Percentiles rank a stretch among this genome's conserved stretches.
phyloP scores from a whole-genome alignment of 2,888 invertebrate species.

The Cataglyphis livida region DNA sequence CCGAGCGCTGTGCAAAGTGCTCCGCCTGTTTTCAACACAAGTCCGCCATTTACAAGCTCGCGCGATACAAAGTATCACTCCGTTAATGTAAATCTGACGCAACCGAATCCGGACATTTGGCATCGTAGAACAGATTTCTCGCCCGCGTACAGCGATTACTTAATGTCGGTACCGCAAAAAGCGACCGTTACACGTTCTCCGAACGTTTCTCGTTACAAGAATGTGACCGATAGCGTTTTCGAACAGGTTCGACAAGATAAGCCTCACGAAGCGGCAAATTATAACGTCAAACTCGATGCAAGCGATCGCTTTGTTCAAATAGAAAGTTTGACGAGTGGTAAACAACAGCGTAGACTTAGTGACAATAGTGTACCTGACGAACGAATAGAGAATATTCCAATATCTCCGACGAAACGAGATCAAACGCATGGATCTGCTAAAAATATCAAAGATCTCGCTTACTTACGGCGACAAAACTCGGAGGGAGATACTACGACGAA shows the following conservation, averaged over 20 bases:
- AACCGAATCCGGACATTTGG: conserved; percentile 82
- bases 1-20: conserved; percentile 83
- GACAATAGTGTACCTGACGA: conserved; percentile 73
- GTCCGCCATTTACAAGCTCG: conserved; percentile 78
- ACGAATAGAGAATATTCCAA: conserved; percentile 74
- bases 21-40: conserved; percentile 81
- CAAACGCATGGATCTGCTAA: conserved; percentile 68
- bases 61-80: conserved; percentile 80
- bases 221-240: conserved; percentile 78
- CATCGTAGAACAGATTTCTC: conserved; percentile 78
- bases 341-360: conserved; percentile 80
- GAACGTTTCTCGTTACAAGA: conserved; percentile 81
- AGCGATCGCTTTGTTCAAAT: conserved; percentile 76
- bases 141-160: conserved; percentile 77
- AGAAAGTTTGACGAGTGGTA: conserved; percentile 68
- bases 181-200: conserved; percentile 80
- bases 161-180: conserved; percentile 79
- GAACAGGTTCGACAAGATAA: conserved; percentile 79
- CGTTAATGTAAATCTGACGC: conserved; percentile 72
- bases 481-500: conserved; percentile 81
- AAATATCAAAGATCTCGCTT: conserved; percentile 78
- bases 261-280: conserved; percentile 81
- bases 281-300: conserved; percentile 80
- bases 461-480: conserved; percentile 82
- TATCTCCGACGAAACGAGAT: conserved; percentile 72